Base-by-base conservation (phyloP, 2,888 invertebrate species). In the Piscicola geometra region DNA sequence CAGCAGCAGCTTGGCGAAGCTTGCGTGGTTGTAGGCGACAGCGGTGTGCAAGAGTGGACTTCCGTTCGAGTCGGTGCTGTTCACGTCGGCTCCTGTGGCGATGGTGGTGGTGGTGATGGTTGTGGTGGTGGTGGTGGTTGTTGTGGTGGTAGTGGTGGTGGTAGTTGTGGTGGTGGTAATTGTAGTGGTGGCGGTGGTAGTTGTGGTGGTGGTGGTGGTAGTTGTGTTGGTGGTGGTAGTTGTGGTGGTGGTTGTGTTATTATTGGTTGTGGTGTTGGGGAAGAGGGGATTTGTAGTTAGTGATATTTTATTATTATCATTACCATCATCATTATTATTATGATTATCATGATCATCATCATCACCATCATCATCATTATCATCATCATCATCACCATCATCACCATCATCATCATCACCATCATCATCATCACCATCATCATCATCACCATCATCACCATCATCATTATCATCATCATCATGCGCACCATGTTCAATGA, bases 11-110 rank as follows among this genome's bases (percentile, higher is more conserved):
- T 87, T 87, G 25, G 88, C 86, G 66, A 89, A 83, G 70, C 88
- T 83, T 80, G 89, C 88, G 79, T 89, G 88, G n/a, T 89, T 88
- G 81, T 88, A 88, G 80, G 88, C 86, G n/a, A 90, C 89, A 25
- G 90, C 89, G 77, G 90, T 88, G 81, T 90, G 90, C 70, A 90
- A 83, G 18, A 90, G 87, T 0, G 90, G 89, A 81, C 88, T 89
- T 21, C 88, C 88, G 79, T 88, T 88, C 80, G 88, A 88, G 82
- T 90, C 89, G 71, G 86, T 83, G 69, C 86, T 86, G 81, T 90
- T 89, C 41, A 89, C 87, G 50, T 84, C 82, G 52, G 88, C 88
- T 78, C 88, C 87, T 86, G n/a, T n/a, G n/a, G n/a, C n/a, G n/a
- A n/a, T 25, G 2, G 66, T 1, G 33, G n/a, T n/a, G n/a, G n/a